Conservation (phyloP, 2,113 vertebrate species). For the Cercopithecus mona region DNA sequence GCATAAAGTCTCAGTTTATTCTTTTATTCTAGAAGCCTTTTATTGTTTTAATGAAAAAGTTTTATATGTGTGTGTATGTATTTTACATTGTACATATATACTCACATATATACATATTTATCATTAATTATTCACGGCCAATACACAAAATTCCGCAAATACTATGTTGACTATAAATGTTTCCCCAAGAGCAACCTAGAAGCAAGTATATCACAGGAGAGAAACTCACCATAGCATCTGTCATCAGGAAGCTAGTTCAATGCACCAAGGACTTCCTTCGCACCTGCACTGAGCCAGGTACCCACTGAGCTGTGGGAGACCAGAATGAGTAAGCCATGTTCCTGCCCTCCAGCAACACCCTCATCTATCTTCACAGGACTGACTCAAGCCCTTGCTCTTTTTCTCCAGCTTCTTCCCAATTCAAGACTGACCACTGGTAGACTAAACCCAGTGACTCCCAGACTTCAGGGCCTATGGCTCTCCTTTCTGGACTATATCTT, state of each 20-base stretch:
- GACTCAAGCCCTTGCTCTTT: not conserved
- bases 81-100: not conserved
- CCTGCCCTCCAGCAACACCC: too few relatives aligned
- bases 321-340: not conserved
- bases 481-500: not conserved
- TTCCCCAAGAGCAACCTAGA: not conserved
- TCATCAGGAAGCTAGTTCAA: not conserved
- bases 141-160: not conserved
- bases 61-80: not conserved
- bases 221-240: not conserved
- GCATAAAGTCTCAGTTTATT: not conserved
- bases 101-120: not conserved
- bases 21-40: not conserved
- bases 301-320: not conserved
- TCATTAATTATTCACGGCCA: not conserved
- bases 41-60: not conserved
- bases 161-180: not conserved
- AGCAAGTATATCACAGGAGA: not conserved
- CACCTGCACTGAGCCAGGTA: accelerated
- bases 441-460: not conserved
- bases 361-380: not conserved
- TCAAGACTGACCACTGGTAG: not conserved
- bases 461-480: not conserved
- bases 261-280: too few relatives aligned
- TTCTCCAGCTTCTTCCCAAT: not conserved